Percentiles rank a stretch among this genome's conserved stretches.
phyloP scores from a whole-genome alignment of 2,797 vertebrate genomes.

The Ptychadena robeensis region DNA sequence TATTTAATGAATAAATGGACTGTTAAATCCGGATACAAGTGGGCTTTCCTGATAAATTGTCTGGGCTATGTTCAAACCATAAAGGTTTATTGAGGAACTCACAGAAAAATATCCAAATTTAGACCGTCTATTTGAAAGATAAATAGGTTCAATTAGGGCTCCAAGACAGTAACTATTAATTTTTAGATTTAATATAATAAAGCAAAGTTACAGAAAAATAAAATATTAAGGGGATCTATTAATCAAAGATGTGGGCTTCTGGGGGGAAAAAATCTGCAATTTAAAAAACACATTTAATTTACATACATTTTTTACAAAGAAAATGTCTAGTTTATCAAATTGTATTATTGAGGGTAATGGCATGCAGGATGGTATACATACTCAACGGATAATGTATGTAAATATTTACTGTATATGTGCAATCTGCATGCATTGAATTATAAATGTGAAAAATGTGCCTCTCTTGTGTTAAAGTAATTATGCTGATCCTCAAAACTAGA shows the following conservation, averaged over 20 bases:
- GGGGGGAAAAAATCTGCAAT: conserved; percentile 9
- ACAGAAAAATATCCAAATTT: conserved; percentile 28
- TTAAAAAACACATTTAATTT: conserved; percentile 37
- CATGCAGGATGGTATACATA: background rate
- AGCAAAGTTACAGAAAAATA: conserved; percentile 32
- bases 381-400: conserved; percentile 1
- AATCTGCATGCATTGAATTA: conserved; percentile 1
- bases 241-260: conserved; percentile 23
- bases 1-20: background rate
- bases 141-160: conserved; percentile 39
- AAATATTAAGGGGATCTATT: conserved; percentile 39
- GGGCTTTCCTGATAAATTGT: background rate
- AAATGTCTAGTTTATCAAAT: conserved; percentile 41
- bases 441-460: background rate
- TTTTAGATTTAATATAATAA: conserved; percentile 48
- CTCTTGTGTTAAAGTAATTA: background rate
- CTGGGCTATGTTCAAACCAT: background rate
- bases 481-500: background rate
- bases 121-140: conserved; percentile 30
- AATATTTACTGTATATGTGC: conserved; percentile 30
- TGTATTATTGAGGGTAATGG: conserved; percentile 22
- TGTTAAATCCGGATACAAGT: background rate
- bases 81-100: conserved; percentile 16
- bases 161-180: conserved; percentile 45
- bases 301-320: conserved; percentile 3